A percentile compares a stretch with the other conserved stretches of the same genome.
Evolutionary conservation across 2,113 vertebrate species (phyloP).

Genomic region (Peucedramus taeniatus): DNA sequence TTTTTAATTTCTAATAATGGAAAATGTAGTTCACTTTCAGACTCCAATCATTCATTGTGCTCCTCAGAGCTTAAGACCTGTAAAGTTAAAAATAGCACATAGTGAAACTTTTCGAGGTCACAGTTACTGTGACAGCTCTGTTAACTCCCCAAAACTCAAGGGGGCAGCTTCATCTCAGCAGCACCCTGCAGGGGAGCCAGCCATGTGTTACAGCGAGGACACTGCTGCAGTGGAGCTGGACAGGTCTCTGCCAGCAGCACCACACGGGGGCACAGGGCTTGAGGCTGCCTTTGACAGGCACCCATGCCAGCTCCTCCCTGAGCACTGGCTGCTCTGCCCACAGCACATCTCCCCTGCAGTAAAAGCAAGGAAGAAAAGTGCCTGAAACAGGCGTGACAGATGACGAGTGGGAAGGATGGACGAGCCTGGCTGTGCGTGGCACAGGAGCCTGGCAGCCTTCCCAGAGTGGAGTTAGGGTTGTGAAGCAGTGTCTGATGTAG

Average conservation of each 20-base stretch:
- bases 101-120: not conserved
- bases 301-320: not conserved
- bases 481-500: not conserved
- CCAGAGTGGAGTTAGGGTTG: not conserved
- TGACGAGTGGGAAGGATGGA: not conserved
- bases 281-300: not conserved
- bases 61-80: slow-evolving; percentile 17
- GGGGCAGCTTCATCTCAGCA: not conserved
- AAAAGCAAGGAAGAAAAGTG: not conserved
- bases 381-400: not conserved
- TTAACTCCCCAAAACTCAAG: not conserved
- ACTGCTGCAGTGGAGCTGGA: not conserved
- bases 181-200: not conserved
- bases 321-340: not conserved
- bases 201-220: accelerated
- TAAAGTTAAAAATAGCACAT: not conserved
- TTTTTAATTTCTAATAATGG: slow-evolving; percentile 21
- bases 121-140: not conserved
- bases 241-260: not conserved
- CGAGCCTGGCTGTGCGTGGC: accelerated
- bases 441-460: not conserved
- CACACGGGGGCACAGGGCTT: not conserved
- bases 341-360: not conserved
- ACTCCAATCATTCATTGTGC: not conserved
- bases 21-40: slow-evolving; percentile 29